Base-by-base conservation (phyloP, 2,888 invertebrate species). In the Drosophila anomelani region DNA sequence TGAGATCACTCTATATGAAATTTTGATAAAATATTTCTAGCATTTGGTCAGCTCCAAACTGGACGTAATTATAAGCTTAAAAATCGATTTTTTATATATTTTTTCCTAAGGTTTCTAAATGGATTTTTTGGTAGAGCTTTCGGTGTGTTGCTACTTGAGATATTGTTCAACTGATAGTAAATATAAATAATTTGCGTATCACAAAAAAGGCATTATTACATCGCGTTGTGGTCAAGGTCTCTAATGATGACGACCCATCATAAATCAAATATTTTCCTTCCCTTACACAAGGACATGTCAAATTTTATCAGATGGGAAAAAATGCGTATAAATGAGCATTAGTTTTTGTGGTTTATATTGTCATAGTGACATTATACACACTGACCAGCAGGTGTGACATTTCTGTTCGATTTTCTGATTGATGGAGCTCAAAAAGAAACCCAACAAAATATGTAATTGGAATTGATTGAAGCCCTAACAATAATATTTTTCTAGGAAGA, bases 31-130 rank as follows among this genome's bases (percentile, higher is more conserved):
- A 58, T 54, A 47, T 44, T 41, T 57, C 17, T 20, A 36, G 15
- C 38, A 43, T 44, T 41, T 43, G 63, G 62, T 49, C 59, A 55
- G 68, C 12, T 6, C 26, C 34, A n/a, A 66, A 74, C 54, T 74
- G 66, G 44, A 75, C 56, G 56, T 66, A 66, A 75, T 74, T 66
- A 74, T 38, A 43, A 53, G 75, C 67, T 75, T 60, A 47, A 66
- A 74, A 75, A 53, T 38, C 74, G 41, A 75, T 74, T 66, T 54
- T 29, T 46, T 29, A 8, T 4, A 41, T 36, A 29, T 47, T 46
- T 34, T 41, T 38, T 8, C 29, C 41, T 29, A 7, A 13, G 36
- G 43, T 41, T 17, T 9, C 15, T 10, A 38, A 49, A 68, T 49
- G 13, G 23, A 49, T 29, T 49, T 53, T 46, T 68, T 15, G 46